Percentiles rank a stretch among this genome's conserved stretches.
Evolutionary conservation across 2,113 vertebrate genomes (phyloP).

Genomic region (Muscicapa adusta): DNA sequence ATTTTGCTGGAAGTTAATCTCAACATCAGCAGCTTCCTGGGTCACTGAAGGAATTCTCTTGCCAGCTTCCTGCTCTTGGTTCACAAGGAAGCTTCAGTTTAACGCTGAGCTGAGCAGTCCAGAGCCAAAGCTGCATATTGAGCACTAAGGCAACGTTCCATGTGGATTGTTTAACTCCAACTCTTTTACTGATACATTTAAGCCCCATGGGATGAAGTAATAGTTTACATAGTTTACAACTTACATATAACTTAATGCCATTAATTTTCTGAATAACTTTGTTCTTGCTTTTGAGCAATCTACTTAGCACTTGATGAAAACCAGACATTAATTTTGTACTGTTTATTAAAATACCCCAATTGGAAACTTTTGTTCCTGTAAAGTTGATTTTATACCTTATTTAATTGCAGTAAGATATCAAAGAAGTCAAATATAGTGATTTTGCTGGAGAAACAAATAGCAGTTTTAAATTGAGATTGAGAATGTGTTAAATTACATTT

Average conservation of each 20-base stretch:
- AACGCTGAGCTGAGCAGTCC: not conserved
- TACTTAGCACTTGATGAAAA: conserved; percentile 16
- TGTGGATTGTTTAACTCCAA: not conserved
- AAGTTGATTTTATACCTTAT: not conserved
- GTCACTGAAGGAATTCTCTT: not conserved
- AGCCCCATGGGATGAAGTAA: conserved; percentile 9
- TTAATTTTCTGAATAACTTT: conserved; percentile 30
- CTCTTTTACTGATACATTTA: not conserved
- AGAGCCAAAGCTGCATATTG: not conserved
- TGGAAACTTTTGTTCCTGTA: not conserved
- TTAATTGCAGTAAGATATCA: not conserved
- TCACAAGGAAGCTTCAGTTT: not conserved
- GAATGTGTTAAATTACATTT: not conserved
- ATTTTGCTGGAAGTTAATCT: not conserved
- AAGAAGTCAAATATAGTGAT: not conserved
- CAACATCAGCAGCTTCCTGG: not conserved
- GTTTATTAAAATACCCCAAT: not conserved
- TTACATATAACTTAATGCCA: not conserved
- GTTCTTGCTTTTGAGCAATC: conserved; percentile 11
- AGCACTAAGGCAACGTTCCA: not conserved
- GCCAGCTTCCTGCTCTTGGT: not conserved
- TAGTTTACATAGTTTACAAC: conserved; percentile 44
- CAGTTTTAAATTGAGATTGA: not conserved
- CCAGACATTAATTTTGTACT: conserved; percentile 2
- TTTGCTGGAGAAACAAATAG: not conserved